Percentiles rank a stretch among this genome's conserved stretches.
phyloP scores from a whole-genome alignment of 2,113 vertebrate genomes.

The Orcinus orca region DNA sequence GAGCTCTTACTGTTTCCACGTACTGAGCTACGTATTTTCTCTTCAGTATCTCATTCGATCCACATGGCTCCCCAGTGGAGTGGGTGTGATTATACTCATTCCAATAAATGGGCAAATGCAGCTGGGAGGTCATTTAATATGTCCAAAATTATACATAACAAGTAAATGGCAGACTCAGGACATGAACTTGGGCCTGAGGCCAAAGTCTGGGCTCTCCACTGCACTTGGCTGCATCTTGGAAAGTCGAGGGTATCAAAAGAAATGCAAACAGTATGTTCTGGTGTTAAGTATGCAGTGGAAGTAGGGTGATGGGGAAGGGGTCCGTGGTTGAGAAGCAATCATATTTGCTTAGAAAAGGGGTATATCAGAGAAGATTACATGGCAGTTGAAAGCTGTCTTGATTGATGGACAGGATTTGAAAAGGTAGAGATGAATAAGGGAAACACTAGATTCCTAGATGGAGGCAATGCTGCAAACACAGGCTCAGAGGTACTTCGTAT shows the following conservation, averaged over 20 bases:
- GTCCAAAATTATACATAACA: neutral
- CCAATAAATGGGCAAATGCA: neutral
- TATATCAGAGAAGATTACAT: neutral
- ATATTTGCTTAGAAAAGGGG: neutral
- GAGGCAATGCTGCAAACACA: neutral
- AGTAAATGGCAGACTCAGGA: neutral
- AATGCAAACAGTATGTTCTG: neutral
- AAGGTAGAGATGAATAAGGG: neutral
- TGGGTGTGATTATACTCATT: neutral
- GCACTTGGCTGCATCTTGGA: neutral
- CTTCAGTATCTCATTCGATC: neutral
- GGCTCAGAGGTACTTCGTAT: neutral
- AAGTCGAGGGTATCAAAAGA: neutral
- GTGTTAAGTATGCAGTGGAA: fast-evolving
- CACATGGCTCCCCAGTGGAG: neutral
- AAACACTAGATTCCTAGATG: neutral
- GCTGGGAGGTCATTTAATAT: neutral
- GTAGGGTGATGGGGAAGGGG: neutral
- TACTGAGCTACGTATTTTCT: neutral
- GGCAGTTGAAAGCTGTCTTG: neutral
- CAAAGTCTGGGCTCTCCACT: neutral
- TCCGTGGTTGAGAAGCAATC: neutral
- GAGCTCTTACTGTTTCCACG: neutral
- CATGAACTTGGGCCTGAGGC: neutral
- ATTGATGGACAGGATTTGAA: neutral